Conservation (phyloP, 64 coral and sea anemone genomes). For the Montipora capricornis region DNA sequence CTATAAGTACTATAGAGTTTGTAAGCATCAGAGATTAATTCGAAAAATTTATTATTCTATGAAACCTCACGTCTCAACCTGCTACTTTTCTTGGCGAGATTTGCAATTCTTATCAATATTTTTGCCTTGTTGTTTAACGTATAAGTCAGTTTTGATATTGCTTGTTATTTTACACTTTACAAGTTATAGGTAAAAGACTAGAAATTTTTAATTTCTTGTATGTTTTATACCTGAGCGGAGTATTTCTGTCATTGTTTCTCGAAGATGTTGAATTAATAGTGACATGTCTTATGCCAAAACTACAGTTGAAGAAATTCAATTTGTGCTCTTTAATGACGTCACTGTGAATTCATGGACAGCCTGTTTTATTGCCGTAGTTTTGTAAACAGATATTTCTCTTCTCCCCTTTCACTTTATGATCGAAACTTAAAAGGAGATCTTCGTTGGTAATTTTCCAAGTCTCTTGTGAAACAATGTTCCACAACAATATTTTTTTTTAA, state of each 20-base stretch:
- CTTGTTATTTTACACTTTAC: neutral
- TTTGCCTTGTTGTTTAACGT: slow-evolving; percentile 12
- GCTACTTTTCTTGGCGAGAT: neutral
- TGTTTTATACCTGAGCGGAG: neutral
- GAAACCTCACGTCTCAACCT: neutral
- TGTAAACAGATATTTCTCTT: neutral
- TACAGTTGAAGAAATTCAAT: too few relatives aligned
- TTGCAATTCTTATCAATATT: neutral
- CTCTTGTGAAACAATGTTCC: neutral
- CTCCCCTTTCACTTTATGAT: neutral
- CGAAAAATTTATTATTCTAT: too few relatives aligned
- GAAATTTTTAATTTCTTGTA: neutral
- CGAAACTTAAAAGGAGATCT: neutral
- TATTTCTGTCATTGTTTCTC: neutral
- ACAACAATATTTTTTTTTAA: neutral
- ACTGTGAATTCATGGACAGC: neutral
- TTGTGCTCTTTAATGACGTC: neutral
- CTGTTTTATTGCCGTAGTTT: neutral
- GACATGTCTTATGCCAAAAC: slow-evolving; percentile 4
- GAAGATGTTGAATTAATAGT: slow-evolving; percentile 6
- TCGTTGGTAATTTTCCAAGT: neutral
- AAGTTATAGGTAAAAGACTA: neutral
- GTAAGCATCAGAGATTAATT: neutral
- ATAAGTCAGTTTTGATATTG: neutral
- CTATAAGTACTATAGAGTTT: neutral